phyloP scores from a whole-genome alignment of 2,113 vertebrate genomes.

The Coturnix japonica region DNA sequence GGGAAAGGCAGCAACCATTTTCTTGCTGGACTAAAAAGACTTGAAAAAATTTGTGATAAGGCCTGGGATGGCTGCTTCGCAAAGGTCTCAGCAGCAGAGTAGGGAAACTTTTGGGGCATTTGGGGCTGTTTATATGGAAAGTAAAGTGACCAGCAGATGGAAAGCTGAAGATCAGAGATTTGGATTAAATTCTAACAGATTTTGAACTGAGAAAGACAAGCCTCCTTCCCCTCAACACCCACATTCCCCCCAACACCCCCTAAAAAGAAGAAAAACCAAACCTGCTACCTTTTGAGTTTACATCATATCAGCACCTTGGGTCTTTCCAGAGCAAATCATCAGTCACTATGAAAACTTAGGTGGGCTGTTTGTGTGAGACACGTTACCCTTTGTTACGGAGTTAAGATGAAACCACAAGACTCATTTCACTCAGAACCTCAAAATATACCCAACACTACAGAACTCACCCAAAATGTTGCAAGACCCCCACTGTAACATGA shows the following conservation, averaged over 20 bases:
- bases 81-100: slow-evolving; percentile 35
- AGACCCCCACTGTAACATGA: not conserved
- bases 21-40: slow-evolving; percentile 74
- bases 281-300: not conserved
- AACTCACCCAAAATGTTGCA: not conserved
- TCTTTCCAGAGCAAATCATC: slow-evolving; percentile 56
- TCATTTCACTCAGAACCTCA: slow-evolving; percentile 61
- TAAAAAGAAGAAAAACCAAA: not conserved
- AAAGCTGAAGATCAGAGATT: not conserved
- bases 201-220: not conserved
- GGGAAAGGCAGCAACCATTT: slow-evolving; percentile 71
- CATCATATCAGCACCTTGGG: slow-evolving; percentile 32
- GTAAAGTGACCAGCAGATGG: accelerated
- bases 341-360: slow-evolving; percentile 46
- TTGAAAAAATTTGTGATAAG: slow-evolving; percentile 65
- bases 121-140: not conserved
- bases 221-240: not conserved
- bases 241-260: too few species aligned
- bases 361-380: slow-evolving; percentile 36
- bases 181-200: not conserved
- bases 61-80: slow-evolving; percentile 59
- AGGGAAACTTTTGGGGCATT: not conserved
- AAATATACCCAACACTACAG: not conserved
- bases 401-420: slow-evolving; percentile 44
- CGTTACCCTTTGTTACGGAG: not conserved